A percentile compares a stretch with the other conserved stretches of the same genome.
These are phyloP conservation scores for Anarsia innoxiella DNA, from an alignment of 2,888 invertebrate genomes.

Conservation along the genomic window DNA sequence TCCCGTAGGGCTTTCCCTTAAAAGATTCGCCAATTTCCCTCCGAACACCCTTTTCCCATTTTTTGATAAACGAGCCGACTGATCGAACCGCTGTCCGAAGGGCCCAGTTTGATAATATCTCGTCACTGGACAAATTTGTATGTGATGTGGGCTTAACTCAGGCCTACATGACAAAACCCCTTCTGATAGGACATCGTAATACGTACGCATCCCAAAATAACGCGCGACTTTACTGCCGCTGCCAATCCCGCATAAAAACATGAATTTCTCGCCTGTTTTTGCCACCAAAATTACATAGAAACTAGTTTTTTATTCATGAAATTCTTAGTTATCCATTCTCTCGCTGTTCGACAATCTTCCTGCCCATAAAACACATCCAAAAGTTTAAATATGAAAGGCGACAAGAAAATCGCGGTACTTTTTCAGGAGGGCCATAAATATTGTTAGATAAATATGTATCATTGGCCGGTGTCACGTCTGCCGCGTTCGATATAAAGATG, in stretches of 20 bases:
- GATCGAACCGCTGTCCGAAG: slow-evolving; percentile 49
- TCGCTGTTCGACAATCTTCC: slow-evolving; percentile 36
- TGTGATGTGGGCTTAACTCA: slow-evolving; percentile 44
- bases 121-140: slow-evolving; percentile 63
- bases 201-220: neutral
- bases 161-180: slow-evolving; percentile 31
- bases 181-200: slow-evolving; percentile 19
- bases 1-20: slow-evolving; percentile 16
- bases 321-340: slow-evolving; percentile 37
- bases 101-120: slow-evolving; percentile 59
- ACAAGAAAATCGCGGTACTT: slow-evolving; percentile 47
- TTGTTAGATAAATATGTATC: slow-evolving; percentile 71
- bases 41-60: slow-evolving; percentile 40
- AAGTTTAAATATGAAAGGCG: slow-evolving; percentile 67
- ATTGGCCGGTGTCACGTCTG: slow-evolving; percentile 55
- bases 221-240: neutral
- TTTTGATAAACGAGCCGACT: slow-evolving; percentile 61
- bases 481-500: slow-evolving; percentile 39
- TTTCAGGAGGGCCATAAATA: slow-evolving; percentile 61
- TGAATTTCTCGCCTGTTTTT: slow-evolving; percentile 3
- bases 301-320: slow-evolving; percentile 34
- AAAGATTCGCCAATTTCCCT: slow-evolving; percentile 38
- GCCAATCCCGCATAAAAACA: slow-evolving; percentile 13
- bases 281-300: slow-evolving; percentile 5
- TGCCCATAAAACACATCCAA: slow-evolving; percentile 46